Conservation (phyloP, 2,797 vertebrate species). For the Orientallactaga sibirica region DNA sequence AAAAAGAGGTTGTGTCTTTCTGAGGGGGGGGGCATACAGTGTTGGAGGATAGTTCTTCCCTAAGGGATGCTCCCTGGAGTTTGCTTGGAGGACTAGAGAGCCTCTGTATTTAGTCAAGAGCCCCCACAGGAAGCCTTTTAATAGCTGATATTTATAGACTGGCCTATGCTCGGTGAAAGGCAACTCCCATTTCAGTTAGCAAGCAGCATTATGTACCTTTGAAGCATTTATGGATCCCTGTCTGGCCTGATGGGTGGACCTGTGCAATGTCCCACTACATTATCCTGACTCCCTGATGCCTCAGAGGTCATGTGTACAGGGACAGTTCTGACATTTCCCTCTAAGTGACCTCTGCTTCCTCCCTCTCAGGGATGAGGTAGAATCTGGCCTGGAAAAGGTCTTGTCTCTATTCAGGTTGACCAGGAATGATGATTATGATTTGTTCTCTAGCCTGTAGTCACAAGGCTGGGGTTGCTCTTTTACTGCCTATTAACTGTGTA, state of each 20-base stretch:
- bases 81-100: slow-evolving; percentile 30
- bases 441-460: not conserved
- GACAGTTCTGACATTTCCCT: slow-evolving; percentile 30
- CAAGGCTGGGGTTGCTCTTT: not conserved
- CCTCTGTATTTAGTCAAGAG: slow-evolving; percentile 33
- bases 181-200: slow-evolving; percentile 53
- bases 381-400: slow-evolving; percentile 25
- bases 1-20: not conserved
- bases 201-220: slow-evolving; percentile 61
- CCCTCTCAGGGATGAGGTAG: slow-evolving; percentile 23
- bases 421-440: slow-evolving; percentile 17
- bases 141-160: slow-evolving; percentile 75
- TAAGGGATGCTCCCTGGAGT: not conserved
- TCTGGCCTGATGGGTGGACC: slow-evolving; percentile 46
- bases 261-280: slow-evolving; percentile 35
- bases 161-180: slow-evolving; percentile 61
- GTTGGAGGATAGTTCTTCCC: not conserved
- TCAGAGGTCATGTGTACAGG: slow-evolving; percentile 44
- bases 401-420: slow-evolving; percentile 45
- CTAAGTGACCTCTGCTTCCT: slow-evolving; percentile 54
- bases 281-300: slow-evolving; percentile 53
- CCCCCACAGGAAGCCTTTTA: slow-evolving; percentile 69
- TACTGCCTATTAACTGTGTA: not conserved
- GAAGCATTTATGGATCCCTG: slow-evolving; percentile 61
- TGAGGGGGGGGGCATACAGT: no score